Percentiles rank a stretch among this genome's conserved stretches.
phyloP scores from a whole-genome alignment of 2,113 vertebrate genomes.

The Stigmatopora nigra region DNA sequence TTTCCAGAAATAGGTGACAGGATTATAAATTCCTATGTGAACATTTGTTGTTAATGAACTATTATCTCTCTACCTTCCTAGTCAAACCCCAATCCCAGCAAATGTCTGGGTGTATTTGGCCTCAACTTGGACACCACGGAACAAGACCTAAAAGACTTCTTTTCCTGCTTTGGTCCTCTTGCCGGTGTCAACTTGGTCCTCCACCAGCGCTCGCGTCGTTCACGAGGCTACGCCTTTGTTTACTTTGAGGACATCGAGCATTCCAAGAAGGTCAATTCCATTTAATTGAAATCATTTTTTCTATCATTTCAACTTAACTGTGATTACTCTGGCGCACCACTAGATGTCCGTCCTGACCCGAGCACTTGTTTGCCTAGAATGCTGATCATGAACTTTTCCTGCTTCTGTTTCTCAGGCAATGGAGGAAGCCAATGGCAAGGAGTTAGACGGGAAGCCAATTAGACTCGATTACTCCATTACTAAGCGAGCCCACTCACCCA shows the following conservation, averaged over 20 bases:
- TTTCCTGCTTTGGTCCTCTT: constrained; percentile 86
- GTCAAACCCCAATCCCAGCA: constrained; percentile 92
- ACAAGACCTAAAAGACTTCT: constrained; percentile 87
- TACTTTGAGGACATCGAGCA: constrained; percentile 90
- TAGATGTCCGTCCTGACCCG: constrained; percentile 50
- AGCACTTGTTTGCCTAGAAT: neutral
- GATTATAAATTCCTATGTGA: too few relatives aligned
- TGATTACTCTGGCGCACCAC: constrained; percentile 39
- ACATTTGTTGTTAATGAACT: neutral
- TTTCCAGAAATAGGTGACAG: too few relatives aligned
- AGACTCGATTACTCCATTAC: constrained; percentile 92
- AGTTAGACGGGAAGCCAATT: constrained; percentile 85
- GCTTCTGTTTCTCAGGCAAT: constrained; percentile 72
- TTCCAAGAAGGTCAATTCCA: constrained; percentile 80
- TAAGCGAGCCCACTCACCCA: constrained; percentile 87
- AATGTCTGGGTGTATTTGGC: constrained; percentile 89
- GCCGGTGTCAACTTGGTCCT: constrained; percentile 90
- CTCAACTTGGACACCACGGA: constrained; percentile 92
- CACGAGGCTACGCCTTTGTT: constrained; percentile 89
- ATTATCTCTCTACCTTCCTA: constrained; percentile 40
- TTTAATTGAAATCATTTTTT: neutral
- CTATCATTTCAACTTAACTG: neutral
- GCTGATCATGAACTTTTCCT: neutral
- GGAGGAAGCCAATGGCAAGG: constrained; percentile 91
- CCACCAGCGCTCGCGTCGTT: constrained; percentile 87